These are phyloP conservation scores for Drosophila pseudoananassae DNA, from an alignment of 1,140 invertebrate species.

Conservation along the genomic window DNA sequence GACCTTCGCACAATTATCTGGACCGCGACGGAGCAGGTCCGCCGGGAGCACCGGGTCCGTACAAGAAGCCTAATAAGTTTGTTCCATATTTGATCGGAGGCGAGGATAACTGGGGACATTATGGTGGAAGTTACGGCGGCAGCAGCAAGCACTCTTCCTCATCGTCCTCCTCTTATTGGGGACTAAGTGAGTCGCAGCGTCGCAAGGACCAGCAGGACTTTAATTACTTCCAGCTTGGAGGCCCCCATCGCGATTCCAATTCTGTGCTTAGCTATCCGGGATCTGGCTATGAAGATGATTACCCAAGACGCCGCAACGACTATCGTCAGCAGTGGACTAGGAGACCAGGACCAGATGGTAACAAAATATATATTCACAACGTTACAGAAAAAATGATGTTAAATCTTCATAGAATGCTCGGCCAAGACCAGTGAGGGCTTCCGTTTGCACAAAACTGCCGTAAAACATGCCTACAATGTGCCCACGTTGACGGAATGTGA, in stretches of 20 bases:
- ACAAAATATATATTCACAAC: background rate
- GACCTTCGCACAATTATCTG: constrained; percentile 67
- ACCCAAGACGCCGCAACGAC: constrained; percentile 60
- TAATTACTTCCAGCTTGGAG: constrained; percentile 79
- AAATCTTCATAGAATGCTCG: constrained; percentile 88
- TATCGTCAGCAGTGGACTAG: constrained; percentile 76
- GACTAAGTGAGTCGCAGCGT: constrained; percentile 64
- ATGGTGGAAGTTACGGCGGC: constrained; percentile 84
- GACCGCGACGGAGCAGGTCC: constrained; percentile 67
- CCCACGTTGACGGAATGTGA: constrained; percentile 90
- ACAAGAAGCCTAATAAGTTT: constrained; percentile 75
- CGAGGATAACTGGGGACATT: constrained; percentile 74
- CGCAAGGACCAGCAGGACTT: constrained; percentile 78
- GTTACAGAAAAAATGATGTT: background rate
- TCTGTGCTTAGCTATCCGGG: constrained; percentile 74
- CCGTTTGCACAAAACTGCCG: constrained; percentile 87
- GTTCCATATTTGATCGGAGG: constrained; percentile 77
- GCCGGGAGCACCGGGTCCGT: constrained; percentile 34
- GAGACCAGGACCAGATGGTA: constrained; percentile 80
- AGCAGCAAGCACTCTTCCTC: constrained; percentile 69
- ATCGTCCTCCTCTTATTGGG: constrained; percentile 64
- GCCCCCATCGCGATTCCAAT: constrained; percentile 57
- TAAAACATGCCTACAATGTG: constrained; percentile 87
- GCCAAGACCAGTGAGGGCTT: constrained; percentile 89
- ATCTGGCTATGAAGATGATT: constrained; percentile 70